Base-by-base conservation (phyloP, 1,140 invertebrate species). In the Pseudachorutes palmiensis region DNA sequence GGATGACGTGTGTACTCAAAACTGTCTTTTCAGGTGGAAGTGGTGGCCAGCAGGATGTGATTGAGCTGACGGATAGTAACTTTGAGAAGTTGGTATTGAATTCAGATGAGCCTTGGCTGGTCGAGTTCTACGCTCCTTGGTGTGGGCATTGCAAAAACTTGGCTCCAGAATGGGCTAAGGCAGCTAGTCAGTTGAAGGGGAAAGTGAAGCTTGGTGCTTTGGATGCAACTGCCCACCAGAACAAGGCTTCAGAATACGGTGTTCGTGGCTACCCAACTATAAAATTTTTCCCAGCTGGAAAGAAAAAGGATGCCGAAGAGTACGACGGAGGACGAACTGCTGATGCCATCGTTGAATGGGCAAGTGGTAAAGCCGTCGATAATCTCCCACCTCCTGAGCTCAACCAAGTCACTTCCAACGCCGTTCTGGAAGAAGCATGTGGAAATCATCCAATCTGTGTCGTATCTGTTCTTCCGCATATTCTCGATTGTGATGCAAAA, bases 91-190 rank as follows among this genome's bases (percentile, higher is more conserved):
- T 88, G 36, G 94, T 98, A 14, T 76, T 97, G 62, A 83, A 93
- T 61, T 92, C 90, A 2, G 89, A 95, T 19, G 93, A 97, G 74
- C 83, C 95, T 79, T 97, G 93, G 92, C 76, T 99, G 60, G 92
- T 99, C 2, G 94, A 98, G 78, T 98, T 98, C 82, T 98, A 87
- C 80, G 96, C 96, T 19, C 96, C 96, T 0, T 94, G 92, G 92
- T 96, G 92, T 78, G 91, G 70, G 31, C 66, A 68, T n/a, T 71
- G 70, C 75, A 97, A 98, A 80, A 95, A 91, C 76, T 81, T 99
- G 16, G 94, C 89, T 58, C 96, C 96, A 0, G 88, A 95, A 71
- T 98, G 94, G 94, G 89, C 88, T 22, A 85, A 88, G 76, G 97
- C 97, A 41, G 97, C 97, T 48, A 86, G 87, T 29, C 87, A 96